phyloP scores from a whole-genome alignment of 2,797 vertebrate genomes.

The Phrynocephalus forsythii region DNA sequence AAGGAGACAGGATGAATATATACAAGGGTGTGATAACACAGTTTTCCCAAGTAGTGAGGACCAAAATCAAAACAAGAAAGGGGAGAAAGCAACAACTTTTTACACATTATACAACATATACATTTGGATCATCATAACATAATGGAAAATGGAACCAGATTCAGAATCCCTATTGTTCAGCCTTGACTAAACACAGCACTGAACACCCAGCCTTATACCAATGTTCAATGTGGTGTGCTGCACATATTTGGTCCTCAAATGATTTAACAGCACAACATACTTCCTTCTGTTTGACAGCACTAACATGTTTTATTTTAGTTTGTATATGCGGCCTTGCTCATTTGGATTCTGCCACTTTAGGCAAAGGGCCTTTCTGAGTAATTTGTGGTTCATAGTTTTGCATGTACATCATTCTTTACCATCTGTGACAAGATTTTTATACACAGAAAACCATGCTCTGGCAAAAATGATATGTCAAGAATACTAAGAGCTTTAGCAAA shows the following conservation, averaged over 20 bases:
- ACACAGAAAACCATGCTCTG: conserved; percentile 62
- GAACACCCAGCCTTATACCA: conserved; percentile 40
- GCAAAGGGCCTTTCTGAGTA: conserved; percentile 64
- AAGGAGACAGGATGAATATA: conserved; percentile 24
- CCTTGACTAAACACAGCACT: background rate
- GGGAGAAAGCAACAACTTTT: conserved; percentile 26
- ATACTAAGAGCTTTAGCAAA: conserved; percentile 71
- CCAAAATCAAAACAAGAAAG: conserved; percentile 6
- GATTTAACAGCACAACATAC: conserved; percentile 36
- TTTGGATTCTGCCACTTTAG: conserved; percentile 59
- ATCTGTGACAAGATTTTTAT: conserved; percentile 72
- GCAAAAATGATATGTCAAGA: conserved; percentile 74
- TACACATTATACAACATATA: conserved; percentile 27
- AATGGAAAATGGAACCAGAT: conserved; percentile 34
- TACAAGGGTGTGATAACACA: conserved; percentile 21
- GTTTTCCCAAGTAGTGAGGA: conserved; percentile 39
- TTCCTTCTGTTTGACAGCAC: conserved; percentile 17
- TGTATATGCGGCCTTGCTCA: conserved; percentile 17
- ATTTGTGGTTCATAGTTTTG: conserved; percentile 62
- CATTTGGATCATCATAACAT: conserved; percentile 15
- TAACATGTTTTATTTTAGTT: conserved; percentile 38
- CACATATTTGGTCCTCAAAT: conserved; percentile 46
- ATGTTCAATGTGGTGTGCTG: conserved; percentile 58
- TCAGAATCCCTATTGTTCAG: conserved; percentile 28
- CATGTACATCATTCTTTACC: conserved; percentile 65